Percentiles rank a stretch among this genome's conserved stretches.
These are phyloP conservation scores for Stichopus chloronotus DNA, from an alignment of 35 echinoderm and acorn worm species.

Conservation along the genomic window DNA sequence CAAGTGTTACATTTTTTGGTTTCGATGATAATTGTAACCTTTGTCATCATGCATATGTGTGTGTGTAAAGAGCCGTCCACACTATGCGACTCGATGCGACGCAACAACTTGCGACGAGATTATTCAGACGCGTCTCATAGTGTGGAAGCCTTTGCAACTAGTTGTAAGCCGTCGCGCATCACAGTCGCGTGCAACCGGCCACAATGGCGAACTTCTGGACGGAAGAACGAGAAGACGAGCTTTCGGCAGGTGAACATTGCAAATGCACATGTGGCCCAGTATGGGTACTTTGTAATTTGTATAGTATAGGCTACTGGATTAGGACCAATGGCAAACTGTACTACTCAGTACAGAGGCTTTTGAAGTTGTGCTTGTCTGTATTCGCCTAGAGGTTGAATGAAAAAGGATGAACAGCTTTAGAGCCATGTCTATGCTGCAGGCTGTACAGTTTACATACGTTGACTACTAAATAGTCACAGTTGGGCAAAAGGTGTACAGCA, in stretches of 20 bases:
- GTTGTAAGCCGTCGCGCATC: no score
- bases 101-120: no score
- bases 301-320: background rate
- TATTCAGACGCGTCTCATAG: no score
- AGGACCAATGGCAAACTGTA: slow-evolving; percentile 4
- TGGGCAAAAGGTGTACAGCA: slow-evolving; percentile 17
- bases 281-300: slow-evolving; percentile 10
- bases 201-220: no score
- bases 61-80: no score
- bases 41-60: no score
- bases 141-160: no score
- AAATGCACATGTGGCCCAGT: slow-evolving; percentile 15
- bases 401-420: slow-evolving; percentile 10
- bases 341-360: background rate
- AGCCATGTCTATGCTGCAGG: background rate
- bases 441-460: slow-evolving; percentile 10
- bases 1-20: no score
- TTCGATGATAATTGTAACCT: no score
- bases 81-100: no score
- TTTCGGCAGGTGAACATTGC: slow-evolving; percentile 1
- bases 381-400: background rate
- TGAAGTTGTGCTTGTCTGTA: slow-evolving; percentile 21
- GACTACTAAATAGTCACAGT: slow-evolving; percentile 6
- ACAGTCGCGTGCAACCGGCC: no score
- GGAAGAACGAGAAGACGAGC: no score